Evolutionary conservation across 2,113 vertebrate species (phyloP).

Genomic region (Hypomesus transpacificus): DNA sequence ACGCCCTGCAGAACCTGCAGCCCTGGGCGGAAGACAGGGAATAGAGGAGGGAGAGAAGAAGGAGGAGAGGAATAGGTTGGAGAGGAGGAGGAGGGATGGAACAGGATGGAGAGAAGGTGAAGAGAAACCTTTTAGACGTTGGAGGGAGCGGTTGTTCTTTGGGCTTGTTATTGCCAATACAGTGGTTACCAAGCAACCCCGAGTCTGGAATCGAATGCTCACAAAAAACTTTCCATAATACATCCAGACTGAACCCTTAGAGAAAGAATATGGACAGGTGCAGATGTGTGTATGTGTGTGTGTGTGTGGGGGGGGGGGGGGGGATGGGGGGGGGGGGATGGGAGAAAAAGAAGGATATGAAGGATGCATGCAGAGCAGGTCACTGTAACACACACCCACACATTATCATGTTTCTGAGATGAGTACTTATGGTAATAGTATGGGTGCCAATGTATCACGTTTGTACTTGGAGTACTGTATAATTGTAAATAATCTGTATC

Average conservation of each 20-base stretch:
- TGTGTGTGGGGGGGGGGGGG: slow-evolving; percentile 9
- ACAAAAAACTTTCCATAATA: no score
- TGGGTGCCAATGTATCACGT: neutral
- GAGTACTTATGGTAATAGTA: slow-evolving; percentile 4
- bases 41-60: neutral
- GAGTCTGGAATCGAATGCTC: no score
- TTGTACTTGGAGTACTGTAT: slow-evolving; percentile 59
- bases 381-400: slow-evolving; percentile 48
- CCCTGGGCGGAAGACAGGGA: slow-evolving; percentile 93
- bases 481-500: slow-evolving; percentile 60
- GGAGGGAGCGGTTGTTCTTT: no score
- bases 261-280: neutral
- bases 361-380: slow-evolving; percentile 61
- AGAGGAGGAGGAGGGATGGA: neutral
- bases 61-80: neutral
- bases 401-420: slow-evolving; percentile 51
- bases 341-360: slow-evolving; percentile 41
- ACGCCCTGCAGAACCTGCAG: slow-evolving; percentile 96
- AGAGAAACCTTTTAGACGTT: neutral
- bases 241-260: no score
- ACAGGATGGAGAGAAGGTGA: neutral
- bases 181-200: no score
- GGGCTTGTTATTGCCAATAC: no score
- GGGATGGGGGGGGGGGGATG: slow-evolving; percentile 35
- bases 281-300: neutral